phyloP scores from a whole-genome alignment of 1,140 invertebrate species.

The Eupristina koningsbergeri region DNA sequence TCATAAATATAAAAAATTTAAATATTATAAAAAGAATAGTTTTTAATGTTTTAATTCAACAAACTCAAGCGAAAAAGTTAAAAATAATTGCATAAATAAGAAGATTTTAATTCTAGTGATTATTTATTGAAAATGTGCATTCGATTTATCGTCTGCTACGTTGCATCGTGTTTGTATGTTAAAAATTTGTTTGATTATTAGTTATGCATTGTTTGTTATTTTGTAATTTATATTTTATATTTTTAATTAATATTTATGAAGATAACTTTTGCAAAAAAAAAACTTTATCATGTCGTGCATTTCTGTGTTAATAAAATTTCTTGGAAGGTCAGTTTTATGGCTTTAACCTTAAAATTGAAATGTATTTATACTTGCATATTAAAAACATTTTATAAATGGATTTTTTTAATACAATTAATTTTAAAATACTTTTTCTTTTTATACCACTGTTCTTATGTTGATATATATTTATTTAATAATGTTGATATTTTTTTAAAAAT shows the following conservation, averaged over 20 bases:
- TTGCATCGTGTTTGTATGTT: neutral
- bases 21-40: no score
- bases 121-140: neutral
- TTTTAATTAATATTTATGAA: neutral
- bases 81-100: no score
- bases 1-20: no score
- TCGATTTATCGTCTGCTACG: neutral
- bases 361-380: neutral
- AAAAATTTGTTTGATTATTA: neutral
- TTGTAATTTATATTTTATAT: neutral
- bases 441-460: no score
- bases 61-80: neutral
- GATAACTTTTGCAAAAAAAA: neutral
- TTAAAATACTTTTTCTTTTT: no score
- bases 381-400: no score
- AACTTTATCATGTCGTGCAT: slow-evolving; percentile 16
- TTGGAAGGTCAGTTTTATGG: slow-evolving; percentile 31
- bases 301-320: slow-evolving; percentile 4
- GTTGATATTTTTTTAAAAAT: neutral
- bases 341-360: slow-evolving; percentile 26
- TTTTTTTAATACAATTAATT: no score
- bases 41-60: no score
- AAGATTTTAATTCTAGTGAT: neutral
- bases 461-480: no score
- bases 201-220: no score